phyloP scores from a whole-genome alignment of 2,797 vertebrate genomes.

The Apodemus agrarius region DNA sequence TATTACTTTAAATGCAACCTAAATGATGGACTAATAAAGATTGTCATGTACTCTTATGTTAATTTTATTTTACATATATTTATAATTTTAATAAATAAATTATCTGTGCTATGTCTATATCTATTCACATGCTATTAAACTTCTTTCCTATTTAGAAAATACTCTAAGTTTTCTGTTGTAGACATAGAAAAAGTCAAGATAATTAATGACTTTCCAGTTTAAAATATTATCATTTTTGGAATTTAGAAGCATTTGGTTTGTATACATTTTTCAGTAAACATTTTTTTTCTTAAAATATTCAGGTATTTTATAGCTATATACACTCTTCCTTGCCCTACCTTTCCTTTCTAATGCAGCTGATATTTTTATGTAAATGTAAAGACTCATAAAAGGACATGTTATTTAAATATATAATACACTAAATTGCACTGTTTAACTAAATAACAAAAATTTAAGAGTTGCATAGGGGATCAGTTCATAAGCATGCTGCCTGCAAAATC shows the following conservation, averaged over 20 bases:
- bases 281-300: neutral
- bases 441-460: too few species aligned
- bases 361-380: too few species aligned
- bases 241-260: neutral
- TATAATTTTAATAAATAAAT: neutral
- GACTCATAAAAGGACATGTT: too few species aligned
- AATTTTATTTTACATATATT: neutral
- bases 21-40: neutral
- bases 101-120: neutral
- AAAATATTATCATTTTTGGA: conserved; percentile 58
- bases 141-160: conserved; percentile 46
- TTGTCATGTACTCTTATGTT: neutral
- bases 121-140: conserved; percentile 1
- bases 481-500: too few species aligned
- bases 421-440: too few species aligned
- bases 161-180: neutral
- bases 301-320: neutral
- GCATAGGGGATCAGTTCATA: too few species aligned
- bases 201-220: conserved; percentile 33
- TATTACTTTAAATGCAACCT: conserved; percentile 18
- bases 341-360: too few species aligned
- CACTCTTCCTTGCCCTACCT: neutral
- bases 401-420: too few species aligned
- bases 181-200: neutral
- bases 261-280: neutral